Percentiles rank a stretch among this genome's conserved stretches.
Conservation (phyloP, 2,888 invertebrate genomes). For the Mylabris sibirica region DNA sequence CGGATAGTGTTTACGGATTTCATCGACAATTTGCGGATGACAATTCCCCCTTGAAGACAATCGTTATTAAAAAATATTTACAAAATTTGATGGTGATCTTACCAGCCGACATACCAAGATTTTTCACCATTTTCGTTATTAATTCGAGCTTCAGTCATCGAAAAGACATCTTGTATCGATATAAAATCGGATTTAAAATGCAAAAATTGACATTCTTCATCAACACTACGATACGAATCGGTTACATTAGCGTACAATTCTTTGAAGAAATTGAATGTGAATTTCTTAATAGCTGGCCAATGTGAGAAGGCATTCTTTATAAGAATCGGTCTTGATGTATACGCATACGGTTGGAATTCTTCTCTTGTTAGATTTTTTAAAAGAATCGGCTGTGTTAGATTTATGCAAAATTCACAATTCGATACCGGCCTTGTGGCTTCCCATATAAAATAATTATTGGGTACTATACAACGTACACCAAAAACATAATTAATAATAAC, state of each 20-base stretch:
- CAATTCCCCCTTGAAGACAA: conserved; percentile 78
- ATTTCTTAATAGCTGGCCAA: conserved; percentile 77
- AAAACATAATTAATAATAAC: conserved; percentile 55
- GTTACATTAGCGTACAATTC: conserved; percentile 72
- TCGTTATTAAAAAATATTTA: conserved; percentile 19
- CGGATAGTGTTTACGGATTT: conserved; percentile 78
- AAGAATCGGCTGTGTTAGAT: conserved; percentile 72
- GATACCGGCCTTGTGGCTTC: conserved; percentile 86
- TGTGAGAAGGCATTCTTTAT: conserved; percentile 77
- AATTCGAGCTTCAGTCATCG: conserved; percentile 74
- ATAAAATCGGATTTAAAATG: conserved; percentile 85
- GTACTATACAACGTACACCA: conserved; percentile 77
- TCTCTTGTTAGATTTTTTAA: conserved; percentile 73
- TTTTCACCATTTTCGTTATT: conserved; percentile 68
- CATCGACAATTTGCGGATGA: conserved; percentile 77
- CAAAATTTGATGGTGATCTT: conserved; percentile 54
- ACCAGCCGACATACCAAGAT: conserved; percentile 94
- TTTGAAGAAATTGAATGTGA: conserved; percentile 74
- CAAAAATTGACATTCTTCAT: conserved; percentile 86
- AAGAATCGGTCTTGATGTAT: conserved; percentile 80
- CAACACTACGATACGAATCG: conserved; percentile 76
- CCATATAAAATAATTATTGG: conserved; percentile 86
- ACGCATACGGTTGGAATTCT: conserved; percentile 77
- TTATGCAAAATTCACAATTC: conserved; percentile 80
- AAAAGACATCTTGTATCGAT: conserved; percentile 78